Conservation (phyloP, 2,797 vertebrate species). For the Chrysocyon brachyurus region DNA sequence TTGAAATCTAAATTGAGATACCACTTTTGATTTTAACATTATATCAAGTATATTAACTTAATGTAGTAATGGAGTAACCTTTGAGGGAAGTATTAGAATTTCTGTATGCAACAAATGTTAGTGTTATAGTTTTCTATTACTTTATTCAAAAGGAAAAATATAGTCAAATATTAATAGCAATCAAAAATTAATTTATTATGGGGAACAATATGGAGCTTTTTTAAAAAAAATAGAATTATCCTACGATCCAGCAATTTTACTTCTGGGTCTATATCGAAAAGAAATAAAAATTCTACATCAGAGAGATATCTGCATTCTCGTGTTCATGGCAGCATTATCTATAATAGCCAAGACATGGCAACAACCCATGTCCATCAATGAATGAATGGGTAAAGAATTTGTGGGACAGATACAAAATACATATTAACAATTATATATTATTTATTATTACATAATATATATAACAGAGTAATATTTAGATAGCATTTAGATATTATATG, state of each 20-base stretch:
- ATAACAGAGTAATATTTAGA: background rate
- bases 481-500: background rate
- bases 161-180: background rate
- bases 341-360: background rate
- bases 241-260: background rate
- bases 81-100: background rate
- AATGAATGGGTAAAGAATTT: background rate
- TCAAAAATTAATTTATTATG: background rate
- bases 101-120: background rate
- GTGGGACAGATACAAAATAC: background rate
- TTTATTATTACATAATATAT: background rate
- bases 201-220: background rate
- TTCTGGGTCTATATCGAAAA: background rate
- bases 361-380: background rate
- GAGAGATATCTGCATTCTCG: background rate
- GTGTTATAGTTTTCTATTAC: background rate
- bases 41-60: background rate
- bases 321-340: background rate
- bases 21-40: conserved; percentile 12
- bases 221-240: background rate
- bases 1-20: background rate
- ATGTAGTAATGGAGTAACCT: background rate
- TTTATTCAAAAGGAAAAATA: background rate
- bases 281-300: background rate
- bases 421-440: background rate